Base-by-base conservation (phyloP, 1,140 invertebrate genomes). In the Bactericera cockerelli region DNA sequence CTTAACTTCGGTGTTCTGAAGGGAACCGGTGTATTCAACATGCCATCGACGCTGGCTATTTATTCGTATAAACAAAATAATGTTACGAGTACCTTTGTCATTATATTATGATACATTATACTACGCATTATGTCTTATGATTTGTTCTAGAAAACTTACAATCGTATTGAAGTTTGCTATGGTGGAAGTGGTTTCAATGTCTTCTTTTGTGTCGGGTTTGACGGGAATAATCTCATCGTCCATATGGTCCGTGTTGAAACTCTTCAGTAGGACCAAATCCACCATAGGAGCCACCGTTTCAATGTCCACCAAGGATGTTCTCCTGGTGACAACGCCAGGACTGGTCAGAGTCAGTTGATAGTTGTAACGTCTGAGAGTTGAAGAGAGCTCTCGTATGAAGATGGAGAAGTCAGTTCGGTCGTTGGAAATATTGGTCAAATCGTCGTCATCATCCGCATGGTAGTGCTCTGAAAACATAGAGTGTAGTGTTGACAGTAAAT, bases 231-330 rank as follows among this genome's bases (percentile, higher is more conserved):
- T 65, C 21, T 74, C 71, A 62, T 70, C 70, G 19, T 68, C 66
- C 11, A 70, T 70, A 56, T 73, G 68, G 36, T 49, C 42, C 4
- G 72, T 62, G 62, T 77, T 76, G 59, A 75, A 78, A 1, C 72
- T 70, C 71, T 77, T 76, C 16, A 77, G 63, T 57, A 74, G 73
- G 61, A 77, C 68, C 54, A 72, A 74, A 64, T 77, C 74, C 1
- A 81, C 67, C 26, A 72, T 60, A 33, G 70, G 64, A 19, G 70
- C 67, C 2, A 81, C 57, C 1, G 63, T 62, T 2, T 64, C 63
- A 6, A 77, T 68, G 59, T 77, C 65, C 14, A 26, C n/a, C 8
- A 58, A 14, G 21, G 57, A 58, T 49, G 42, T 49, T 49, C n/a
- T 16, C 42, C 22, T 49, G 19, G 6, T n/a, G 8, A 49, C 8